phyloP scores from a whole-genome alignment of 2,797 vertebrate genomes.

The Podarcis siculus region DNA sequence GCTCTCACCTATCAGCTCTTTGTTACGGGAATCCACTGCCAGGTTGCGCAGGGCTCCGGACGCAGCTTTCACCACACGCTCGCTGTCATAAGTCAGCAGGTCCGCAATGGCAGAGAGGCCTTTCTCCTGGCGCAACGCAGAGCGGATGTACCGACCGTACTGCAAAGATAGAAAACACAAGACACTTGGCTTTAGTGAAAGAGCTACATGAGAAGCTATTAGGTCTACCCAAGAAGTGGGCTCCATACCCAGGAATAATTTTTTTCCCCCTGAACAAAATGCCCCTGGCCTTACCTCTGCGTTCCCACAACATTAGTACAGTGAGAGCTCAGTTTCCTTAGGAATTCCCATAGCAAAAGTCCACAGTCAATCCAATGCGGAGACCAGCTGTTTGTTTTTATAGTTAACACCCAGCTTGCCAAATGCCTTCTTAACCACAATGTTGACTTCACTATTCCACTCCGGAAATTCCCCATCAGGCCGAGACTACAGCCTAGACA shows the following conservation, averaged over 20 bases:
- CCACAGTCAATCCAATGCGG: not conserved
- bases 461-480: conserved; percentile 12
- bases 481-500: not conserved
- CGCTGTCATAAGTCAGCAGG: conserved; percentile 86
- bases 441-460: not conserved
- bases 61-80: conserved; percentile 92
- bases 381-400: not conserved
- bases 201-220: not conserved
- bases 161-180: conserved; percentile 57
- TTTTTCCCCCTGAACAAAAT: not conserved
- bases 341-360: not conserved
- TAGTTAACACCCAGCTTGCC: not conserved
- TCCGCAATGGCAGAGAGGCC: conserved; percentile 91
- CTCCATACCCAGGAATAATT: too few species aligned
- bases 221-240: too few species aligned
- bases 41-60: conserved; percentile 94
- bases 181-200: not conserved
- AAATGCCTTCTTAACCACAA: conserved; percentile 1
- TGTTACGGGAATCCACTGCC: conserved; percentile 91
- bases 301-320: not conserved
- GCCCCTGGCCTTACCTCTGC: not conserved
- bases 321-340: not conserved
- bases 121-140: conserved; percentile 90
- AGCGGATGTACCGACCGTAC: conserved; percentile 92
- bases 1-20: conserved; percentile 89